These are phyloP conservation scores for Allobates femoralis DNA, from an alignment of 2,797 vertebrate genomes.

Conservation along the genomic window DNA sequence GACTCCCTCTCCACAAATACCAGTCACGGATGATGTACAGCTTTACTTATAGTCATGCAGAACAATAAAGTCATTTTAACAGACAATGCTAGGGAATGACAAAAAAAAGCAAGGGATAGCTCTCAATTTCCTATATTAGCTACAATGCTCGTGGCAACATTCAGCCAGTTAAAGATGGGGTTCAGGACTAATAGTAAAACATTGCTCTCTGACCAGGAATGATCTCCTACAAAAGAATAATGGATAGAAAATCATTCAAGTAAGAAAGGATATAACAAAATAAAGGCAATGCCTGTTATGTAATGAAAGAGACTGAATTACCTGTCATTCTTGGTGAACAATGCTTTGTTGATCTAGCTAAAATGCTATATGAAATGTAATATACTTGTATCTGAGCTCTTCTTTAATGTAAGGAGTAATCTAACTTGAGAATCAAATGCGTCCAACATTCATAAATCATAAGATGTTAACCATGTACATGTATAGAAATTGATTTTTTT, in stretches of 20 bases:
- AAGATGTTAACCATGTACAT: too few relatives aligned
- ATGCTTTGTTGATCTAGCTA: neutral
- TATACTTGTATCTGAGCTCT: neutral
- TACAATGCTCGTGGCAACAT: constrained; percentile 42
- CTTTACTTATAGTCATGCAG: constrained; percentile 40
- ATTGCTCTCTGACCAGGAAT: constrained; percentile 33
- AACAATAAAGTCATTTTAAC: constrained; percentile 47
- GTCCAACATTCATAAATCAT: neutral
- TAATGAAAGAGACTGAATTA: constrained; percentile 23
- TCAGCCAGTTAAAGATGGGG: constrained; percentile 36
- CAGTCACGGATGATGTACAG: constrained; percentile 39
- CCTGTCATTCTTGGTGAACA: constrained; percentile 20
- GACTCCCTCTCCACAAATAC: constrained; percentile 39
- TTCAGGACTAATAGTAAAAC: constrained; percentile 42
- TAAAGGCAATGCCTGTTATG: neutral
- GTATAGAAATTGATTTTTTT: too few relatives aligned
- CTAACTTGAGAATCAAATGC: neutral
- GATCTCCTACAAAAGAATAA: constrained; percentile 36
- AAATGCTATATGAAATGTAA: constrained; percentile 8
- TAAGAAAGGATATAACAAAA: constrained; percentile 36
- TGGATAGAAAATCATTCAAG: constrained; percentile 36
- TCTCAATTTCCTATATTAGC: constrained; percentile 50
- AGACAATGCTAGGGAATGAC: constrained; percentile 37
- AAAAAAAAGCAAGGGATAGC: constrained; percentile 33
- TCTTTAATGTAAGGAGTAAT: neutral